Evolutionary conservation across 2,888 invertebrate species (phyloP), one percentile per base, ranked within the genome.

Genomic region (Spicauda simplicius): DNA sequence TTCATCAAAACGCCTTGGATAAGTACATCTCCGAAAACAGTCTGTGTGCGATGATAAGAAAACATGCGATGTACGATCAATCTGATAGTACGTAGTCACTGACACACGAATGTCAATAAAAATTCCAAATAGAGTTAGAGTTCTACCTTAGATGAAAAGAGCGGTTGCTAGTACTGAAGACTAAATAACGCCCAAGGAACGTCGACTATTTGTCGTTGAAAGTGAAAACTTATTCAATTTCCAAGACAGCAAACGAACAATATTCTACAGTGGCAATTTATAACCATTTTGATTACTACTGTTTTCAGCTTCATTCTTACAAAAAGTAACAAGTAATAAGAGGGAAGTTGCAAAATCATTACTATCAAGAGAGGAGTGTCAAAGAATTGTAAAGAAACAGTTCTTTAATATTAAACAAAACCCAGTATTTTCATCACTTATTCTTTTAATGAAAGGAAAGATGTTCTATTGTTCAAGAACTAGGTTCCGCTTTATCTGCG

Each of bases 371-470:
- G 61, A 37, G 61, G 56, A 67, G 66, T 67, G 67, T 67, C 67
- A 67, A 56, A 67, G 67, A 67, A 67, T 67, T 67, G 67, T 57
- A 57, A 67, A 62, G 67, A 67, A 62, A 50, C 61, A 67, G 67
- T 56, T 61, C 55, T 67, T 67, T 67, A 67, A 67, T 67, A 56
- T 67, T 67, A 62, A 67, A 61, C 61, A 67, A 67, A 67, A 67
- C 61, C 60, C 48, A 61, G 61, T 67, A 61, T 67, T 67, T 67
- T 62, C 61, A 67, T 67, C 67, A 67, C 61, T 67, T 61, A 67
- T 67, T 67, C 52, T 67, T 67, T 67, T 67, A 67, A 67, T 67
- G 67, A 67, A 67, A 67, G 67, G 56, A 62, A 67, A 67, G 50
- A 67, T 67, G 56, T 55, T 55, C 67, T 52, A 67, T 67, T 67